A percentile compares a stretch with the other conserved stretches of the same genome.
These are phyloP conservation scores for Equus quagga DNA, from an alignment of 2,113 vertebrate species.

Conservation along the genomic window DNA sequence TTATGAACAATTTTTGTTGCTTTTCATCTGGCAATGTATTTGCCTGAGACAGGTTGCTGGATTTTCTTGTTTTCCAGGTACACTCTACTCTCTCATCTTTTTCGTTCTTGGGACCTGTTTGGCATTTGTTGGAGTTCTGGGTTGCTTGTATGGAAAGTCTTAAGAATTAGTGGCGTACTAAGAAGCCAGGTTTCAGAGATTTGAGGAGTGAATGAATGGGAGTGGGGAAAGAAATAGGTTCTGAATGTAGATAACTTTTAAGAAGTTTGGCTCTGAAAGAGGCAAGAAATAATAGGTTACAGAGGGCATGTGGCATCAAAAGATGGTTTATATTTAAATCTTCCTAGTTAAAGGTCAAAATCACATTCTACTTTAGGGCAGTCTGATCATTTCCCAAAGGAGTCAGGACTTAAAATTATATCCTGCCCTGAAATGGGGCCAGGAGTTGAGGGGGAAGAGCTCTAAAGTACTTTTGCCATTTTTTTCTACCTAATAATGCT, in stretches of 20 bases:
- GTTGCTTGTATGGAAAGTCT: background rate
- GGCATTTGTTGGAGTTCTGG: background rate
- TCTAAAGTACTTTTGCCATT: background rate
- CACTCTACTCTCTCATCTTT: background rate
- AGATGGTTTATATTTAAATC: background rate
- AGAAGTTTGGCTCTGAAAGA: background rate
- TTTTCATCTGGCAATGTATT: background rate
- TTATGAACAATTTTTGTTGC: constrained; percentile 14
- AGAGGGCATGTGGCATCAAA: background rate
- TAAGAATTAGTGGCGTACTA: background rate
- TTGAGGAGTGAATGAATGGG: background rate
- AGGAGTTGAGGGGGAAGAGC: background rate
- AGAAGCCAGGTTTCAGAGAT: background rate
- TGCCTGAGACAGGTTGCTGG: background rate
- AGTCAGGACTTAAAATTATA: background rate
- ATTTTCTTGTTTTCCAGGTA: constrained; percentile 12
- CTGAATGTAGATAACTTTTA: background rate
- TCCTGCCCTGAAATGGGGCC: background rate
- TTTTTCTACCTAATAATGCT: background rate
- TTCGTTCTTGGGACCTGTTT: background rate
- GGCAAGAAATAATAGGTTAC: background rate
- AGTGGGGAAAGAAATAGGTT: background rate
- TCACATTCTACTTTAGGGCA: background rate
- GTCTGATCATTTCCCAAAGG: background rate
- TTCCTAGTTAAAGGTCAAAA: background rate